These are phyloP conservation scores for Sardinella longiceps DNA, from an alignment of 2,797 vertebrate species.

Conservation along the genomic window DNA sequence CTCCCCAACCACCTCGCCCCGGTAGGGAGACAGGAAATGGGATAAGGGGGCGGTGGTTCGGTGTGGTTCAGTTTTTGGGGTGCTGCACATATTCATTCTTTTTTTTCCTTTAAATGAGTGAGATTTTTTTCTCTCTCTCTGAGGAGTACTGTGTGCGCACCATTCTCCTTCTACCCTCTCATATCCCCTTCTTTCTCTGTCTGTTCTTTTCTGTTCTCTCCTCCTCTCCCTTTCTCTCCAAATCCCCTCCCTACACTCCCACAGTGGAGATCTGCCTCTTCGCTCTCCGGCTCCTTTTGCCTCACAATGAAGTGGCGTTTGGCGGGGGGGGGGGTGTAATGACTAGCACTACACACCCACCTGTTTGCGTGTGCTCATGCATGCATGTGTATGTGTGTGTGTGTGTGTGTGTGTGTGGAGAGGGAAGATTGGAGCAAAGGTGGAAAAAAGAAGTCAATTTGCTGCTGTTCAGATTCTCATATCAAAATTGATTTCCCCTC, in stretches of 20 bases:
- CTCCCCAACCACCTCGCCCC: constrained; percentile 25
- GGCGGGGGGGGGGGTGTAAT: neutral
- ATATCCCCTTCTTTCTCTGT: constrained; percentile 52
- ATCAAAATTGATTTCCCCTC: constrained; percentile 54
- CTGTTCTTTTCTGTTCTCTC: neutral
- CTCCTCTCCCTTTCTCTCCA: neutral
- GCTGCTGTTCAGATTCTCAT: constrained; percentile 78
- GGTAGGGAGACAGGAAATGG: constrained; percentile 29
- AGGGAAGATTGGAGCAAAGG: neutral
- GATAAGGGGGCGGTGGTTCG: constrained; percentile 32
- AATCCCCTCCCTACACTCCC: neutral
- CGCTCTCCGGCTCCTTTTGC: neutral
- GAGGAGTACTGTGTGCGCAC: constrained; percentile 51
- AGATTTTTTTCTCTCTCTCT: constrained; percentile 24
- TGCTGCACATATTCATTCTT: neutral
- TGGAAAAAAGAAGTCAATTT: constrained; percentile 24
- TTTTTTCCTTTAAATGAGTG: constrained; percentile 33
- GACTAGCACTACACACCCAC: neutral
- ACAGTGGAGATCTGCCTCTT: neutral
- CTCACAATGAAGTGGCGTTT: neutral
- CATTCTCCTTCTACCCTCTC: constrained; percentile 40
- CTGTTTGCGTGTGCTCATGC: neutral
- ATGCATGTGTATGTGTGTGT: too few relatives aligned
- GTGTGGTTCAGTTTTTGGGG: constrained; percentile 32
- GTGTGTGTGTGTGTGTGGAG: neutral